These are phyloP conservation scores for Pristionchus arcanus DNA, from an alignment of 2,888 invertebrate genomes.

Conservation along the genomic window DNA sequence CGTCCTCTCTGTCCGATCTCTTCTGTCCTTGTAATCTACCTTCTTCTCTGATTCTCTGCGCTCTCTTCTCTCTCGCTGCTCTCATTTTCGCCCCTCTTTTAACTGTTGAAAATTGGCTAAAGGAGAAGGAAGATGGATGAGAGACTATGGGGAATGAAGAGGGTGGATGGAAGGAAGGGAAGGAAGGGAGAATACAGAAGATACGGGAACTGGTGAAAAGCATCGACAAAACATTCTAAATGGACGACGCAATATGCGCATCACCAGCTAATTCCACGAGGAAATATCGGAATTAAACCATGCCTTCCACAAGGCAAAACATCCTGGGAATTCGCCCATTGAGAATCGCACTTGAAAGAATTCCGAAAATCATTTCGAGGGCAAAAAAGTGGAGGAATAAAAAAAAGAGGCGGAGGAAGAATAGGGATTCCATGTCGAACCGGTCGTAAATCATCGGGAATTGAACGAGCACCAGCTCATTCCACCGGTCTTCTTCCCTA, in stretches of 20 bases:
- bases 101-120: slow-evolving; percentile 35
- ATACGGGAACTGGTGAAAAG: slow-evolving; percentile 6
- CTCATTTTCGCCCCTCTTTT: slow-evolving; percentile 30
- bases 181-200: background rate
- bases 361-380: background rate
- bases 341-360: background rate
- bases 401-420: background rate
- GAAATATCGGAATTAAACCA: background rate
- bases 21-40: background rate
- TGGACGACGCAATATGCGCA: background rate
- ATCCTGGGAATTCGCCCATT: background rate
- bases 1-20: background rate
- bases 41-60: background rate
- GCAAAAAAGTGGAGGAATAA: background rate
- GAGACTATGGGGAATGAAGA: background rate
- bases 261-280: background rate
- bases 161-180: background rate
- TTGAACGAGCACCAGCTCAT: background rate
- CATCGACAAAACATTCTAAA: background rate
- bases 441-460: background rate
- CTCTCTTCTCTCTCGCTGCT: background rate
- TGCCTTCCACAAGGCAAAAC: background rate
- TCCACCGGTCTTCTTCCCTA: background rate
- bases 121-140: background rate
- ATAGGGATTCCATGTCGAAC: background rate